Conservation (phyloP, 1,140 invertebrate genomes). For the Charaxes varanes region DNA sequence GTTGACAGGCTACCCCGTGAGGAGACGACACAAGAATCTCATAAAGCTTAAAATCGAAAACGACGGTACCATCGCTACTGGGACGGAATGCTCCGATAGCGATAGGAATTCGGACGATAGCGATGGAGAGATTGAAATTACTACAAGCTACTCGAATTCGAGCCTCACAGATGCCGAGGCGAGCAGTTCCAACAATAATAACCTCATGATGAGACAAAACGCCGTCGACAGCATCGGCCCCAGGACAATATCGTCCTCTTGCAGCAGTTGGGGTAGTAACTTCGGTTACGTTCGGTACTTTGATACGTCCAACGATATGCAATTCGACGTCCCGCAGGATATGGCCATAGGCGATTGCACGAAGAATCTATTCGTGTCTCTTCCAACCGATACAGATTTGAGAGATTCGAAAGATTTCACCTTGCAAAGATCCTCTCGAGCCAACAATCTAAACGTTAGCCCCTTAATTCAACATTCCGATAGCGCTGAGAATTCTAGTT, state of each 20-base stretch:
- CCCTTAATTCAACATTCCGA: conserved; percentile 69
- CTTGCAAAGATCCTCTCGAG: conserved; percentile 27
- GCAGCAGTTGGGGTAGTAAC: conserved; percentile 74
- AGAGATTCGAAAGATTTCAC: conserved; percentile 18
- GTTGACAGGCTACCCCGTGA: conserved; percentile 68
- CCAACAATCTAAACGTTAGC: conserved; percentile 25
- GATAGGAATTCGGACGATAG: conserved; percentile 43
- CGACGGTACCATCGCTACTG: conserved; percentile 71
- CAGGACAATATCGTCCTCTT: conserved; percentile 54
- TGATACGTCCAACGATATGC: conserved; percentile 54
- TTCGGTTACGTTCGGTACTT: conserved; percentile 80
- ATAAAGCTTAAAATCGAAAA: conserved; percentile 71
- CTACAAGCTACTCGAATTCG: conserved; percentile 51
- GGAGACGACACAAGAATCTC: conserved; percentile 74
- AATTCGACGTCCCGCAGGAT: conserved; percentile 32
- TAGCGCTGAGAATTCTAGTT: conserved; percentile 76
- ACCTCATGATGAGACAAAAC: conserved; percentile 73
- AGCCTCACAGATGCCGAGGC: conserved; percentile 47
- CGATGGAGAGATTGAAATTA: conserved; percentile 54
- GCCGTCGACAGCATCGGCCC: conserved; percentile 69
- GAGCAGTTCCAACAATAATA: conserved; percentile 45
- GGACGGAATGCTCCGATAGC: conserved; percentile 64
- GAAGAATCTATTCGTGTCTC: conserved; percentile 48
- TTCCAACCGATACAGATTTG: conserved; percentile 8
- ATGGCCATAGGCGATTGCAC: conserved; percentile 55